Percentiles rank a stretch among this genome's conserved stretches.
Evolutionary conservation across 2,113 vertebrate species (phyloP).

Genomic region (Sorex araneus): DNA sequence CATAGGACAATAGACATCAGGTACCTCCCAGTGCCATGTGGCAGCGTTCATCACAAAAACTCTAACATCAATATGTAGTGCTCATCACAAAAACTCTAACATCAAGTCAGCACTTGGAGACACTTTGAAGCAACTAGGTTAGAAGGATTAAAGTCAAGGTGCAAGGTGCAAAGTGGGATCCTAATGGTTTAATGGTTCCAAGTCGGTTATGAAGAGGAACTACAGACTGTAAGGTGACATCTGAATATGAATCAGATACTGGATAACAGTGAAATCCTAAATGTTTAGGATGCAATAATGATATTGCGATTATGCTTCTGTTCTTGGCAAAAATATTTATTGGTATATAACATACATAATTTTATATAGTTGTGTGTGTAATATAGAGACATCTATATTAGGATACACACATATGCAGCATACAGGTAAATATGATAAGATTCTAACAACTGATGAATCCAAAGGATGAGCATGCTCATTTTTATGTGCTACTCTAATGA

Average conservation of each 20-base stretch:
- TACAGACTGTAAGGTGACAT: neutral
- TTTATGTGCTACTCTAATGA: neutral
- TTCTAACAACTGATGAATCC: accelerated
- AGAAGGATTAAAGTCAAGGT: neutral
- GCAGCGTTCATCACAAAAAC: too few relatives aligned
- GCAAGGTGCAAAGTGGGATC: neutral
- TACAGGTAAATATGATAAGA: neutral
- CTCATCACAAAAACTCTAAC: neutral
- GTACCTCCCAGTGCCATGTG: neutral
- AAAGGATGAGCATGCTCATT: accelerated
- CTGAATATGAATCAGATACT: too few relatives aligned
- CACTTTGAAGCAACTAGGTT: neutral
- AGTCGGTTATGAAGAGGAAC: neutral
- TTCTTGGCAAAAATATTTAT: neutral
- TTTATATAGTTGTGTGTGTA: neutral
- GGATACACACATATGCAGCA: too few relatives aligned
- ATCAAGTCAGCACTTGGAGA: accelerated
- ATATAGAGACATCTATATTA: neutral
- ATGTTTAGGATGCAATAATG: neutral
- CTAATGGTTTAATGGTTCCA: neutral
- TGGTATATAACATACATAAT: neutral
- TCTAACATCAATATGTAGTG: too few relatives aligned
- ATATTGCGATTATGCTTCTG: neutral
- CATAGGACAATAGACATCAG: accelerated
- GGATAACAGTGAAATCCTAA: neutral